Percentiles rank a stretch among this genome's conserved stretches.
Evolutionary conservation across 2,888 invertebrate genomes (phyloP).

Genomic region (Harpalus rufipes): DNA sequence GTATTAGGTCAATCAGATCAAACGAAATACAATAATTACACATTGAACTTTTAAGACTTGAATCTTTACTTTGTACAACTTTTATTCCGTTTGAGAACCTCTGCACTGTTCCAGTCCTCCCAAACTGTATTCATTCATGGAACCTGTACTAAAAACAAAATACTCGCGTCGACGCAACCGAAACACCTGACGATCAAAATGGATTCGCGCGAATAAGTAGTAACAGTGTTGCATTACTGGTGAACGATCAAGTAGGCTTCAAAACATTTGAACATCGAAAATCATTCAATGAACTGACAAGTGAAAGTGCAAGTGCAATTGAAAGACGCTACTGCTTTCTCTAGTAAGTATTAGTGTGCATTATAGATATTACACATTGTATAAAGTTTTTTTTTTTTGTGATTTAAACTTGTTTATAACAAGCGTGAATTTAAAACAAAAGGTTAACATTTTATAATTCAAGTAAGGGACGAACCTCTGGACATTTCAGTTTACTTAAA

Average conservation of each 20-base stretch:
- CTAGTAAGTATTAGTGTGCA: conserved; percentile 3
- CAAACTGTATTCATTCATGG: conserved; percentile 1
- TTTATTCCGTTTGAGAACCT: background rate
- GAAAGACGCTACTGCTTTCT: conserved; percentile 1
- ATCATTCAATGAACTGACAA: conserved; percentile 13
- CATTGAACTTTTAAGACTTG: too few species aligned
- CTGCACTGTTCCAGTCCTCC: background rate
- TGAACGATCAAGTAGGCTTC: conserved; percentile 13
- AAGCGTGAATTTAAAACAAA: background rate
- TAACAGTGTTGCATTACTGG: background rate
- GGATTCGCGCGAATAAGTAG: conserved; percentile 17
- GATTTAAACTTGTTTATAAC: background rate
- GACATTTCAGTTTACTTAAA: too few species aligned
- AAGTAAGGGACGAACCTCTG: too few species aligned
- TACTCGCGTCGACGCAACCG: conserved; percentile 19
- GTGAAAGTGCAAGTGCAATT: conserved; percentile 32
- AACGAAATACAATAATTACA: too few species aligned
- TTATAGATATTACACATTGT: background rate
- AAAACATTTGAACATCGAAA: conserved; percentile 26
- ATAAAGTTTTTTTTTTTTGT: background rate
- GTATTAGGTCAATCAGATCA: too few species aligned
- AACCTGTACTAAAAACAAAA: conserved; percentile 13
- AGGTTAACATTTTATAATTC: too few species aligned
- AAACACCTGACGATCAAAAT: conserved; percentile 22
- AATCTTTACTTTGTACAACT: too few species aligned